Evolutionary conservation across 2,888 invertebrate genomes (phyloP), one percentile per base, ranked within the genome.

Genomic region (Parnassius glacialis): DNA sequence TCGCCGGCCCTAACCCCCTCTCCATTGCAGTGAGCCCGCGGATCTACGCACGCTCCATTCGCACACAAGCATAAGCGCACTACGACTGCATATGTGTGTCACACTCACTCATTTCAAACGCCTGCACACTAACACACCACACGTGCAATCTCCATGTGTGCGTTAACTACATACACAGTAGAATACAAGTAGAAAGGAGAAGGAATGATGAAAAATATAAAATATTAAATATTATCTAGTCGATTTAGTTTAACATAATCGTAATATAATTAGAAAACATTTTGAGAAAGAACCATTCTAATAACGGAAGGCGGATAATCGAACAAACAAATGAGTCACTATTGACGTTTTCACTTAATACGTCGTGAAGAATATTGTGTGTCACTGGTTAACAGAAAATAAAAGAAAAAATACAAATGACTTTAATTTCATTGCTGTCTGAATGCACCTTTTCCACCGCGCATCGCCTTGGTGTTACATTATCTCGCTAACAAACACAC

Each of bases 201-300:
- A 86, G 84, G 84, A 83, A 81, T 79, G 79, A 81, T 83, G 84
- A 84, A 86, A 85, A 85, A n/a, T n/a, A n/a, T n/a, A n/a, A n/a
- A n/a, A n/a, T n/a, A n/a, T n/a, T n/a, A n/a, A n/a, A n/a, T n/a
- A n/a, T n/a, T n/a, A n/a, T n/a, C n/a, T n/a, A n/a, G n/a, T n/a
- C n/a, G n/a, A n/a, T n/a, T n/a, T n/a, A n/a, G n/a, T n/a, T n/a
- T n/a, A n/a, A n/a, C 53, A 65, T 59, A 63, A 61, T 66, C 43
- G 41, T 68, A 68, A 67, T 71, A 67, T 73, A 66, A 68, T 68
- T 20, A 34, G 20, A 50, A 2, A n/a, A 66, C 59, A 66, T 58
- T 60, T 52, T 51, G 42, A 16, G 47, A 52, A 43, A 57, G 25
- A 42, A 34, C 13, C 13, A 50, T 62, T 62, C 59, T 51, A 45